Base-by-base conservation (phyloP, 2,888 invertebrate species). In the Cistogaster globosa region DNA sequence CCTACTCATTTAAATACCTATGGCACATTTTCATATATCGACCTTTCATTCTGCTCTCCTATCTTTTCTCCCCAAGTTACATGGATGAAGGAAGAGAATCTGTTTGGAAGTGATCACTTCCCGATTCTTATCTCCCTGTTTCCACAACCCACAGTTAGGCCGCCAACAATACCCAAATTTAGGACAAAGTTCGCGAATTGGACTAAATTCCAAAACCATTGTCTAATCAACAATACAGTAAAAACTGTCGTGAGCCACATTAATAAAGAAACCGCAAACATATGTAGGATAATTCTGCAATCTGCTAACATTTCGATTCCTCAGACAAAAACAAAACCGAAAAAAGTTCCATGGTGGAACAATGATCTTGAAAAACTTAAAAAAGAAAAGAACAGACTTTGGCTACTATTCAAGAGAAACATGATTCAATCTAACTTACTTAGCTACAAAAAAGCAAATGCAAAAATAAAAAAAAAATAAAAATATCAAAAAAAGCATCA, bases 1-100 rank as follows among this genome's bases (percentile, higher is more conserved):
- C 84, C 87, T 0, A 86, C 87, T 11, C 83, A 87, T 67, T 72
- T 86, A 26, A 84, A 79, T 48, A 86, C 85, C 14, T 87, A 86
- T 38, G 48, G 82, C 16, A 80, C 86, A 1, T 75, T 88, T 45
- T 87, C 82, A n/a, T 60, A 87, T 74, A 62, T 87, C 20, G 86
- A 87, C 32, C 60, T 87, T 7, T 65, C 85, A 5, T 77, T 87
- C n/a, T 72, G 81, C 20, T 82, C 85, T 1, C 75, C 87, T 12
- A 9, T 26, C 7, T 18, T 85, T 26, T 48, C 57, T 8, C 9
- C 81, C 6, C 26, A 32, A 55, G 55, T 14, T 22, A 12, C 12
- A 55, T 86, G 86, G 82, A 60, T 67, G 22, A 72, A 53, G 2
- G 57, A 69, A 6, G 22, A 26, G 36, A 53, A 74, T 42, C 68